Conservation (phyloP, 1,140 invertebrate species). For the Homarus americanus region DNA sequence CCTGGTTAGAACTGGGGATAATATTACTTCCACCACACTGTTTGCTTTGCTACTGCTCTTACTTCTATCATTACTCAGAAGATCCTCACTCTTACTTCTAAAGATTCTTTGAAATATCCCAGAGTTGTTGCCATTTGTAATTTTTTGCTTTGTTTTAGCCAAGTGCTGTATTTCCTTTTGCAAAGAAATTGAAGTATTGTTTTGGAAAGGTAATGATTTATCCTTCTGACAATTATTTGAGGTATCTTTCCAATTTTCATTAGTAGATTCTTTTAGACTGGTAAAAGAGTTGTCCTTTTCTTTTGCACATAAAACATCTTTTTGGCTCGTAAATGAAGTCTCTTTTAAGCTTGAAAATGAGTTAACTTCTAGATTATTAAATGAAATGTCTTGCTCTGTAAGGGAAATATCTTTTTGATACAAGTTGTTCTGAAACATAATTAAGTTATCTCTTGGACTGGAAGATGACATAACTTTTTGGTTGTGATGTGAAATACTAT, state of each 20-base stretch:
- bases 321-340: background rate
- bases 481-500: background rate
- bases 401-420: background rate
- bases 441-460: background rate
- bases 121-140: background rate
- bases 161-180: background rate
- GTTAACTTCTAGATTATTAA: background rate
- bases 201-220: background rate
- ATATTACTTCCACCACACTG: conserved; percentile 11
- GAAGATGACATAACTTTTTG: background rate
- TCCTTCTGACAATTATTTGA: background rate
- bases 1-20: background rate
- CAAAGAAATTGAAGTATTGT: background rate
- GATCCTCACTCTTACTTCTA: conserved; percentile 61
- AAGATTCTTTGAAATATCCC: conserved; percentile 58
- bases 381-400: background rate
- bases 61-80: conserved; percentile 7
- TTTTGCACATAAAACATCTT: background rate
- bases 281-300: background rate
- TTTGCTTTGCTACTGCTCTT: conserved; percentile 5
- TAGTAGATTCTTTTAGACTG: background rate
- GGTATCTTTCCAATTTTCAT: too few species aligned
- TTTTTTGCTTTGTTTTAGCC: background rate
- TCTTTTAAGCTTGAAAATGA: background rate
- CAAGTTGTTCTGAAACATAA: background rate